Conservation (phyloP, 1,140 invertebrate genomes). For the Laupala kohalensis region DNA sequence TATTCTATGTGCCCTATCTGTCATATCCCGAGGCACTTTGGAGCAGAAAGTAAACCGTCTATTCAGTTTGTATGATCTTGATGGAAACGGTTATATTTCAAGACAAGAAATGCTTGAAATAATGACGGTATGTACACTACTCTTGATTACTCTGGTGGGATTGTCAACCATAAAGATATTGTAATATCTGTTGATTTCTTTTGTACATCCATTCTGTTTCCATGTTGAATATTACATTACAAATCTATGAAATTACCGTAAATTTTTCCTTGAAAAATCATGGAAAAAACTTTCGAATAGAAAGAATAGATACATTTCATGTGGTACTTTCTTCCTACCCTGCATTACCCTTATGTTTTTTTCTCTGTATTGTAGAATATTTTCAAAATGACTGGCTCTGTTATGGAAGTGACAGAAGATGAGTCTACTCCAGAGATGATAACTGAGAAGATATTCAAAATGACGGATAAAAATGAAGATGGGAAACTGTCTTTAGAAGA, state of each 20-base stretch:
- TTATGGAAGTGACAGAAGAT: conserved; percentile 99
- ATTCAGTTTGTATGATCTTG: conserved; percentile 93
- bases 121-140: conserved; percentile 71
- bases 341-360: neutral
- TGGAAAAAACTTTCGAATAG: too few relatives aligned
- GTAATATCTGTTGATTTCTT: too few relatives aligned
- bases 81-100: conserved; percentile 89
- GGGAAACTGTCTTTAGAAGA: conserved; percentile 91
- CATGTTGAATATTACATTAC: too few relatives aligned
- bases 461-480: conserved; percentile 97
- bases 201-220: too few relatives aligned
- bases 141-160: too few relatives aligned
- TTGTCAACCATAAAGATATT: too few relatives aligned
- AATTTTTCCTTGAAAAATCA: too few relatives aligned
- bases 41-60: conserved; percentile 97
- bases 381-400: conserved; percentile 97
- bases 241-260: too few relatives aligned
- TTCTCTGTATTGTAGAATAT: conserved; percentile 64
- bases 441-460: conserved; percentile 96
- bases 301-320: too few relatives aligned
- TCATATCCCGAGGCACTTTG: conserved; percentile 88
- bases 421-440: conserved; percentile 95
- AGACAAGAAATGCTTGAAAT: conserved; percentile 93
- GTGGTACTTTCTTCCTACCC: neutral
- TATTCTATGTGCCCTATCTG: conserved; percentile 89